Base-by-base conservation (phyloP, 2,888 invertebrate species). In the Spialia ferax region DNA sequence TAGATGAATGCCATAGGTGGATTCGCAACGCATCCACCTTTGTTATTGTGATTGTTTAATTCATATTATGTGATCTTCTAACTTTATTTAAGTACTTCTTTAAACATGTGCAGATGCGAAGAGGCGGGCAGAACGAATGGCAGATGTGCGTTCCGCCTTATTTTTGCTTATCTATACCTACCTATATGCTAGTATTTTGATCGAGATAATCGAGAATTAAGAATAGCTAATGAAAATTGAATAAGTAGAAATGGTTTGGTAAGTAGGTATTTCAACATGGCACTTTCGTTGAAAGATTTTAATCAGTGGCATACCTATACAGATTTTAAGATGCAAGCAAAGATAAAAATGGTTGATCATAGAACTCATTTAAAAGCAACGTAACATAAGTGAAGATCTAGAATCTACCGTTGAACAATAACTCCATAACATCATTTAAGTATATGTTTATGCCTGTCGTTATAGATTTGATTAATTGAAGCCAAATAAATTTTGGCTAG, bases 21-120 rank as follows among this genome's bases (percentile, higher is more conserved):
- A 93, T 93, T 92, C 84, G 91, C 85, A 82, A 89, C 89, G 89
- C 90, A 79, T 83, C 83, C 84, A 85, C 85, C 85, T 83, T 89
- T 89, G 86, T 88, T 83, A 88, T 86, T 85, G 85, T 83, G 88
- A 84, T 87, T 90, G 88, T 93, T 92, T 91, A 91, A 92, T 91
- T 88, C 90, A 91, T 85, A 91, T 92, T 91, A 92, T 91, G 90
- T 92, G 89, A 91, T 91, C 90, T 91, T 90, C 82, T 82, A 89
- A 91, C 84, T 76, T 78, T 87, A 84, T 92, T 89, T 90, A 91
- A 93, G 91, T 89, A 90, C 89, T 89, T 91, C 85, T 90, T 84
- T 83, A 91, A 91, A 90, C 86, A 88, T 86, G 85, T 82, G 87
- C 89, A 91, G 90, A 90, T 90, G 91, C 69, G 72, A 77, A 82